A percentile compares a stretch with the other conserved stretches of the same genome.
Evolutionary conservation across 2,113 vertebrate species (phyloP).

Genomic region (Cryptomyrus ogoouensis): DNA sequence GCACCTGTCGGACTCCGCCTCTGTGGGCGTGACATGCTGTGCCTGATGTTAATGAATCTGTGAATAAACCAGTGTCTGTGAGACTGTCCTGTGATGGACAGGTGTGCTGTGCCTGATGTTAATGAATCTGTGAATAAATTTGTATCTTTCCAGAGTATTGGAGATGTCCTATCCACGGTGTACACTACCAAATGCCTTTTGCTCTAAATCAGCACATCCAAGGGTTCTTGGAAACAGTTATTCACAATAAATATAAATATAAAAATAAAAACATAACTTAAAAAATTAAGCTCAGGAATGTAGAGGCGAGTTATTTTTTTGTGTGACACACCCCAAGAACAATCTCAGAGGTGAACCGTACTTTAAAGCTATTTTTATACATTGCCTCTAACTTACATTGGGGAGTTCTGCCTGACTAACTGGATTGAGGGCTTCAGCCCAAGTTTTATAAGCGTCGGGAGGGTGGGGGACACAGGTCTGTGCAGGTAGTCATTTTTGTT

Average conservation of each 20-base stretch:
- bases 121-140: background rate
- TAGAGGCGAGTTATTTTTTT: background rate
- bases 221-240: background rate
- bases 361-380: background rate
- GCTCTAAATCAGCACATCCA: background rate
- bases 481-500: constrained; percentile 14
- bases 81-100: background rate
- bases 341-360: background rate
- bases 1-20: no score
- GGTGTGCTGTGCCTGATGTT: background rate
- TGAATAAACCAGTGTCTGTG: background rate
- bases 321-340: background rate
- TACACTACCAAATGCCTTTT: background rate
- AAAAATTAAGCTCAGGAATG: background rate
- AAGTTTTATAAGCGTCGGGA: background rate
- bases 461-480: constrained; percentile 7
- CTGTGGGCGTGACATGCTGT: no score
- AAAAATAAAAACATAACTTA: background rate
- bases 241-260: background rate
- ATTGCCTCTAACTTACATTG: background rate
- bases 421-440: background rate
- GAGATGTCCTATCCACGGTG: background rate
- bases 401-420: constrained; percentile 7
- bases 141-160: background rate
- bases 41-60: background rate